Percentiles rank a stretch among this genome's conserved stretches.
Conservation (phyloP, 2,797 vertebrate genomes). For the Jordanella pulchra region DNA sequence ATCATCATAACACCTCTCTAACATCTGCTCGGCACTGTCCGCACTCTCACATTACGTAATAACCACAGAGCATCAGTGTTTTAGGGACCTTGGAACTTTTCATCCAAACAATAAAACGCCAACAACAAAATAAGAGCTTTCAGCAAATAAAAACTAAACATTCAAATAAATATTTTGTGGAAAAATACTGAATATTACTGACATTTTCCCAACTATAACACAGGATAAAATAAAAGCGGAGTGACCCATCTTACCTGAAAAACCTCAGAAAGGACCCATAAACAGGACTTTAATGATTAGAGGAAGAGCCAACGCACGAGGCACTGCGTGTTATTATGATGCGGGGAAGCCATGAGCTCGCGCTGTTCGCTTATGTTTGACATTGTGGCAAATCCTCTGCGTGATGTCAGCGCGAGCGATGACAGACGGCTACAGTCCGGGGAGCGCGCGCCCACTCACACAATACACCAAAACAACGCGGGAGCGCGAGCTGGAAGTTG, state of each 20-base stretch:
- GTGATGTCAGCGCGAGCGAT: constrained; percentile 58
- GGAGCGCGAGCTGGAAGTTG: constrained; percentile 39
- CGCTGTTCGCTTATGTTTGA: constrained; percentile 57
- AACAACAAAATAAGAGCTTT: background rate
- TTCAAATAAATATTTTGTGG: fast-evolving
- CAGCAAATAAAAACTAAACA: background rate
- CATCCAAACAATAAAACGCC: background rate
- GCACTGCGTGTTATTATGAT: constrained; percentile 48
- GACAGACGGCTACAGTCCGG: constrained; percentile 53
- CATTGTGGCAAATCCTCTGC: constrained; percentile 71
- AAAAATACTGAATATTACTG: fast-evolving
- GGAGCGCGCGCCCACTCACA: constrained; percentile 52
- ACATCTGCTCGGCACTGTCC: constrained; percentile 55
- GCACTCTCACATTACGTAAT: constrained; percentile 72
- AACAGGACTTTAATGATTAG: constrained; percentile 20
- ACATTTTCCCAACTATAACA: background rate
- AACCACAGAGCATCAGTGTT: constrained; percentile 30
- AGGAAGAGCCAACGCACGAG: constrained; percentile 43
- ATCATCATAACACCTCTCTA: constrained; percentile 23
- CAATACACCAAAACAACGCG: constrained; percentile 53
- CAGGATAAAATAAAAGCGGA: background rate
- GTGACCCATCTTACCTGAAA: constrained; percentile 53
- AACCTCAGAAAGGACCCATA: constrained; percentile 40
- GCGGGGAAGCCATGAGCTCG: constrained; percentile 62
- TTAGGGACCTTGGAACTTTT: constrained; percentile 58